Evolutionary conservation across 1,140 invertebrate species (phyloP).

Genomic region (Drosophila pandora): DNA sequence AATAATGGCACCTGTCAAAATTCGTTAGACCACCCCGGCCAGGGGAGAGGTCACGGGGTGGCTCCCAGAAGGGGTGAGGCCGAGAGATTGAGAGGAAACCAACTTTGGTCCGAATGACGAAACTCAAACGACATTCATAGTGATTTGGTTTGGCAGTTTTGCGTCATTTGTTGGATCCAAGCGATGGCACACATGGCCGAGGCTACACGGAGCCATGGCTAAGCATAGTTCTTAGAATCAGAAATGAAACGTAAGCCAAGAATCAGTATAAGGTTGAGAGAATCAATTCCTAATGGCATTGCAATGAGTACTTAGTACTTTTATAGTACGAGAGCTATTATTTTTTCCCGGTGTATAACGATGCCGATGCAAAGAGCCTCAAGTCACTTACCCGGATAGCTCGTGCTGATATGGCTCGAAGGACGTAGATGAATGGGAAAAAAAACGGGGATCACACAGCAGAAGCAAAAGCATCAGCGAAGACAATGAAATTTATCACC

Average conservation of each 20-base stretch:
- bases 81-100: conserved; percentile 35
- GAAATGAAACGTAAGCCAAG: not conserved
- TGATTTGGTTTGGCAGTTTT: conserved; percentile 79
- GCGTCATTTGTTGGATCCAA: conserved; percentile 77
- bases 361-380: conserved; percentile 17
- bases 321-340: not conserved
- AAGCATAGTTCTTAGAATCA: not conserved
- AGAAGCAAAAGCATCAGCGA: conserved; percentile 21
- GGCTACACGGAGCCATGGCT: conserved; percentile 13
- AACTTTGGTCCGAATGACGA: conserved; percentile 67
- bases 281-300: too few relatives aligned
- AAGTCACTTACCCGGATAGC: conserved; percentile 36
- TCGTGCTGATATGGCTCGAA: conserved; percentile 49
- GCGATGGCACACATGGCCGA: conserved; percentile 53
- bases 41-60: not conserved
- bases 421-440: conserved; percentile 43
- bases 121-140: conserved; percentile 78
- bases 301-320: too few relatives aligned
- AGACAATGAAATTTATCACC: conserved; percentile 71
- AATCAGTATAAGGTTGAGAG: not conserved
- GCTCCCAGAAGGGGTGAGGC: not conserved
- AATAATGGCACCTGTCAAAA: conserved; percentile 84
- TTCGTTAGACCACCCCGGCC: conserved; percentile 56
- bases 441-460: conserved; percentile 22
- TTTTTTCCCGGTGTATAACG: conserved; percentile 1